Evolutionary conservation across 2,797 vertebrate genomes (phyloP), one percentile per base, ranked within the genome.

Genomic region (Tangara arthus): DNA sequence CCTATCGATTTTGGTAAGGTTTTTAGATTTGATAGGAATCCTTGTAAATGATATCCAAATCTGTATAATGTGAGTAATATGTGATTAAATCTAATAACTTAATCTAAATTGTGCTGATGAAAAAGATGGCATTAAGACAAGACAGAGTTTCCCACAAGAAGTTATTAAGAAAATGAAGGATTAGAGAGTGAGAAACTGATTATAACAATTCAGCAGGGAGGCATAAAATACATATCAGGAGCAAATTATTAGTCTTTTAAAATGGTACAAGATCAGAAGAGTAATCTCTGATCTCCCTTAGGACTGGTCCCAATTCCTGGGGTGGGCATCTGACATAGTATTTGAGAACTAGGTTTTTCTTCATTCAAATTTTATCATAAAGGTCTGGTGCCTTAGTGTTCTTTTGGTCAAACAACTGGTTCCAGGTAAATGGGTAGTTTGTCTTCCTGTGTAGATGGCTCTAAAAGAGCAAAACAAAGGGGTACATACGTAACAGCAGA

Each of bases 71-170:
- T 71, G 47, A 86, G 35, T 82, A 88, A 83, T 89, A 88, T 59
- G 41, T 69, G 76, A 83, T 96, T 94, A 92, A 88, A 92, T 83
- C 85, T 93, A 77, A 52, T 85, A 68, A 91, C 72, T 86, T 93
- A 72, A 85, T 95, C 87, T 91, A 94, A 92, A 94, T 93, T 89
- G 87, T 86, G 68, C 46, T 50, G 61, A 81, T 88, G 63, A 83
- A 93, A 93, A 91, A 89, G 87, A 96, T 89, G 72, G 20, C 27
- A 91, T 87, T 89, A 91, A 93, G 91, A 93, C 32, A 91, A 96
- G 65, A 19, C 69, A 83, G 55, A 60, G 16, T 44, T 89, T 65
- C 65, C 91, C 24, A 59, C 19, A 35, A 68, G 61, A 95, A 47
- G 44, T 68, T 75, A 88, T 94, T 88, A 95, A 59, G 57, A 86